These are phyloP conservation scores for Agrochola litura DNA, from an alignment of 2,888 invertebrate genomes.

Conservation along the genomic window DNA sequence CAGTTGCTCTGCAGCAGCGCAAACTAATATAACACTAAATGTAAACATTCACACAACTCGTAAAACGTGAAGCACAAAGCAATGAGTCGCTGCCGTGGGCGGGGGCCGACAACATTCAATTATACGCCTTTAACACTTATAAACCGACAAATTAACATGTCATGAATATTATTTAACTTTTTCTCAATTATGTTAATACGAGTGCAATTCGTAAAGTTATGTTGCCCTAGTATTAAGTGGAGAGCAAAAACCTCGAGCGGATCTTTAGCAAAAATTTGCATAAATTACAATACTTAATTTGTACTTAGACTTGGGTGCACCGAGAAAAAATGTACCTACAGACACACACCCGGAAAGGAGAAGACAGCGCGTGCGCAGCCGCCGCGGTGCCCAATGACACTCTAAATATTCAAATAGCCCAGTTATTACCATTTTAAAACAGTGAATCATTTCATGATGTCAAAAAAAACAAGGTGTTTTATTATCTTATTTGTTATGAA, in stretches of 20 bases:
- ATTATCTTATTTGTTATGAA: conserved; percentile 68
- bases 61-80: conserved; percentile 73
- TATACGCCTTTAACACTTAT: conserved; percentile 85
- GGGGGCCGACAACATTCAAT: conserved; percentile 79
- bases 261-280: conserved; percentile 85
- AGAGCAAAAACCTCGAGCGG: conserved; percentile 81
- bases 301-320: conserved; percentile 69
- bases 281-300: conserved; percentile 86
- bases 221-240: conserved; percentile 84
- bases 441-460: conserved; percentile 76
- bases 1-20: conserved; percentile 45
- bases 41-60: conserved; percentile 68
- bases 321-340: conserved; percentile 65
- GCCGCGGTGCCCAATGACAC: conserved; percentile 68
- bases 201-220: conserved; percentile 73
- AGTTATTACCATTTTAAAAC: conserved; percentile 75
- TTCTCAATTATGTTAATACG: conserved; percentile 84
- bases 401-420: conserved; percentile 72
- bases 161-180: conserved; percentile 89
- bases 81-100: conserved; percentile 63
- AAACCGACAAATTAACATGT: conserved; percentile 87
- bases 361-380: conserved; percentile 74
- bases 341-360: conserved; percentile 76
- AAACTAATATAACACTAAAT: conserved; percentile 62
- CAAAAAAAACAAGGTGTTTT: conserved; percentile 67